Evolutionary conservation across 2,888 invertebrate genomes (phyloP).

Genomic region (Clepsis dumicolana): DNA sequence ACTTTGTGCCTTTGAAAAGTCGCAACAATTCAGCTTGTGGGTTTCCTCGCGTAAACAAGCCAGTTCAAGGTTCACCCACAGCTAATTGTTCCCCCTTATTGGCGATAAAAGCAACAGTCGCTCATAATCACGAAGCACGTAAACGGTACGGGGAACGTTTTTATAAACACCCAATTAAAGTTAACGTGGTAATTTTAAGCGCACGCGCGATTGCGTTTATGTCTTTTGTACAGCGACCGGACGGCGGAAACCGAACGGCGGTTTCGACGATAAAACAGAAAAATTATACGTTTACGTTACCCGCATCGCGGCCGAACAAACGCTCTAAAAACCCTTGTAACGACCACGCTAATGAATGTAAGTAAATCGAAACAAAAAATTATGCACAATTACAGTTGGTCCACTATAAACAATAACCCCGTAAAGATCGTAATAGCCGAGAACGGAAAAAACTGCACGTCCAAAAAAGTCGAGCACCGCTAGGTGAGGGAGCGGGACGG

Average conservation of each 20-base stretch:
- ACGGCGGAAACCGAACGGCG: constrained; percentile 47
- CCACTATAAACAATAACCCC: constrained; percentile 69
- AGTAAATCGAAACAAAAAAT: constrained; percentile 37
- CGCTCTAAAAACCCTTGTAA: constrained; percentile 36
- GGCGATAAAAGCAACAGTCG: constrained; percentile 28
- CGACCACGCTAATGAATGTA: constrained; percentile 34
- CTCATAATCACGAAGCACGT: constrained; percentile 25
- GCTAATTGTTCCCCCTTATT: constrained; percentile 26
- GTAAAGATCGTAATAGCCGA: constrained; percentile 73
- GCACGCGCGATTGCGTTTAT: constrained; percentile 52
- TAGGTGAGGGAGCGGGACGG: constrained; percentile 72
- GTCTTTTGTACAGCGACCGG: constrained; percentile 59
- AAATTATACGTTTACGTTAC: constrained; percentile 1
- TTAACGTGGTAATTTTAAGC: constrained; percentile 34
- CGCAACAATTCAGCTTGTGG: constrained; percentile 51
- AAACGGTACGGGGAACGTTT: constrained; percentile 33
- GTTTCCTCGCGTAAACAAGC: constrained; percentile 39
- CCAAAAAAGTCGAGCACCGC: constrained; percentile 85
- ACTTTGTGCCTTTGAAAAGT: constrained; percentile 54
- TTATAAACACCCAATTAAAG: constrained; percentile 40
- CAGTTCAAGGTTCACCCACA: constrained; percentile 5
- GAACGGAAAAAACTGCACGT: constrained; percentile 80
- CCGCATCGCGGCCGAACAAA: not conserved
- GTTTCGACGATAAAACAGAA: constrained; percentile 11
- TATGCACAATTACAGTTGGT: constrained; percentile 54